Evolutionary conservation across 2,797 vertebrate species (phyloP).

Genomic region (Sphaeramia orbicularis): DNA sequence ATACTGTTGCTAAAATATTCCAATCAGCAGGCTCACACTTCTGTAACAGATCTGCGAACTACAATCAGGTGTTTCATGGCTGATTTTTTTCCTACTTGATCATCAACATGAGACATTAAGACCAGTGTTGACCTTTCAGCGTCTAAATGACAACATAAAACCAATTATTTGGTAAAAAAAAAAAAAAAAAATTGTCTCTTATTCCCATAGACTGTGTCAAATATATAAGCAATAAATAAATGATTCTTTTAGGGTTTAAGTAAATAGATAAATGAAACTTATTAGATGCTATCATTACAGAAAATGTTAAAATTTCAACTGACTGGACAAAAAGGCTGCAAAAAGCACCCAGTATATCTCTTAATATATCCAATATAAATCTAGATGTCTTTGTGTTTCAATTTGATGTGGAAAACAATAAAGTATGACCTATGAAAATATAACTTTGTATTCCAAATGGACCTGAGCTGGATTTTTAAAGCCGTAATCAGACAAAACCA

Average conservation of each 20-base stretch:
- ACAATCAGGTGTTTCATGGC: constrained; percentile 1
- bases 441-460: constrained; percentile 73
- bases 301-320: constrained; percentile 29
- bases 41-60: constrained; percentile 32
- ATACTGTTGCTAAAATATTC: constrained; percentile 18
- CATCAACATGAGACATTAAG: constrained; percentile 29
- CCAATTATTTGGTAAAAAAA: constrained; percentile 41
- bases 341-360: constrained; percentile 57
- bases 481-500: constrained; percentile 76
- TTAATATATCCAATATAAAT: constrained; percentile 68
- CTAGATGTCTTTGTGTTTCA: constrained; percentile 52
- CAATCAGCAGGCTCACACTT: background rate
- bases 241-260: constrained; percentile 38
- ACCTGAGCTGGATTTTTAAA: constrained; percentile 84
- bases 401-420: constrained; percentile 65
- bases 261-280: constrained; percentile 40
- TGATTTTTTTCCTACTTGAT: constrained; percentile 2
- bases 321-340: constrained; percentile 41
- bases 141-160: constrained; percentile 45
- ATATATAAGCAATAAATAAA: constrained; percentile 59
- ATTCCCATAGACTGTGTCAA: constrained; percentile 27
- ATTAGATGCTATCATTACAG: constrained; percentile 32
- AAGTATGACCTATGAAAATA: constrained; percentile 79
- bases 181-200: constrained; percentile 11
- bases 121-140: constrained; percentile 48